Evolutionary conservation across 30 jellyfish, hydroid and myxozoan species (phyloP).

Genomic region (Catostylus mosaicus): DNA sequence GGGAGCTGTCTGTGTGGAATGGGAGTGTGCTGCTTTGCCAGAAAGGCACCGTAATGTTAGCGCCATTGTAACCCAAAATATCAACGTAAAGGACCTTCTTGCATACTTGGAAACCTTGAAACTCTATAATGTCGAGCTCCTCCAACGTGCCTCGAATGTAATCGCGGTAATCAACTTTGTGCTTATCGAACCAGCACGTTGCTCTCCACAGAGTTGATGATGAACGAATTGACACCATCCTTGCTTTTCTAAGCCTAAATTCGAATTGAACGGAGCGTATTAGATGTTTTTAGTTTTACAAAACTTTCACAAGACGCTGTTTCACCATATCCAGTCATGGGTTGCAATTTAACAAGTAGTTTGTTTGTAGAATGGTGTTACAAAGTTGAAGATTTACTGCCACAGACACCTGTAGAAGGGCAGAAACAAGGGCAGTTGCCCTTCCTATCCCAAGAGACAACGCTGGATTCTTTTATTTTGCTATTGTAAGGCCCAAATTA

Average conservation of each 20-base stretch:
- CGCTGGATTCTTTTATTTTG: too few relatives aligned
- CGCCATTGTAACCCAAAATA: constrained; percentile 22
- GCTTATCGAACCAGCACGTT: constrained; percentile 8
- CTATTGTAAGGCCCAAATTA: too few relatives aligned
- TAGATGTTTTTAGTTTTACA: too few relatives aligned
- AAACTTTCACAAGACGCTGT: too few relatives aligned
- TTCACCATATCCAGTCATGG: too few relatives aligned
- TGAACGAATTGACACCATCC: background rate
- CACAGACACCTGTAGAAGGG: too few relatives aligned
- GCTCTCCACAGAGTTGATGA: constrained; percentile 29
- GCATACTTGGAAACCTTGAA: constrained; percentile 4
- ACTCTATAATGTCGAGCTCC: background rate
- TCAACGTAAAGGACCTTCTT: constrained; percentile 17
- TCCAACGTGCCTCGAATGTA: constrained; percentile 4
- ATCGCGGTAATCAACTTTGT: constrained; percentile 2
- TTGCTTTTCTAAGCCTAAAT: constrained; percentile 2
- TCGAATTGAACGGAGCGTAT: too few relatives aligned
- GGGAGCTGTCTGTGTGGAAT: constrained; percentile 9
- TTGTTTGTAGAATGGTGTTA: too few relatives aligned
- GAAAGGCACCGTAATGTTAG: constrained; percentile 7
- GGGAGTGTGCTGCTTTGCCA: constrained; percentile 5
- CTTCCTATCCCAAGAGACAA: too few relatives aligned
- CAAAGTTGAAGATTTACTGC: too few relatives aligned
- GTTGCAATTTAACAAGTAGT: too few relatives aligned
- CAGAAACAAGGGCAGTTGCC: too few relatives aligned